phyloP scores from a whole-genome alignment of 2,797 vertebrate species.

The Arrhamphus sclerolepis region DNA sequence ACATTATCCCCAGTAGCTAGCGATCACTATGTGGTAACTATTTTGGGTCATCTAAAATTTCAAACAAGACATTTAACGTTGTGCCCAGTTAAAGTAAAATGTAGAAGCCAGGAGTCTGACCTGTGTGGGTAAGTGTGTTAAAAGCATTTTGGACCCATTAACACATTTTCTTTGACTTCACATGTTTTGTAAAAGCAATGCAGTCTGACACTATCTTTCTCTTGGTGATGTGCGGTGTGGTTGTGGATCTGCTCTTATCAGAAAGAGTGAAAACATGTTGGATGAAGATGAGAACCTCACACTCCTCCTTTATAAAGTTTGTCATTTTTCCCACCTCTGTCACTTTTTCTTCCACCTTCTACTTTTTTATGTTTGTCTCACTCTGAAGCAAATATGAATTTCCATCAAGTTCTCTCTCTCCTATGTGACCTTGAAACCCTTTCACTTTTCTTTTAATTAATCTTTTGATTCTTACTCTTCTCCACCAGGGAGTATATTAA shows the following conservation, averaged over 20 bases:
- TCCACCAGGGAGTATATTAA: background rate
- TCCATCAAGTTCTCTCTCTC: no score
- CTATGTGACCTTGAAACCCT: background rate
- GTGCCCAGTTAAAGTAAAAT: conserved; percentile 25
- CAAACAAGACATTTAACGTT: conserved; percentile 21
- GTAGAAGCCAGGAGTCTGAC: conserved; percentile 31
- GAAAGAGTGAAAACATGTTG: conserved; percentile 50
- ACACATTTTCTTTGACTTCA: conserved; percentile 53
- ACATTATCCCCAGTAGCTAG: no score
- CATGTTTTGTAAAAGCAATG: conserved; percentile 57
- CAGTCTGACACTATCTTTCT: conserved; percentile 48
- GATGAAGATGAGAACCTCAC: conserved; percentile 58
- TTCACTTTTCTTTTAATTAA: conserved; percentile 3
- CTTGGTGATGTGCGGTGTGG: conserved; percentile 27
- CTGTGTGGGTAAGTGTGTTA: conserved; percentile 60
- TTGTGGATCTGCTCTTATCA: conserved; percentile 38
- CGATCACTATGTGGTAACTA: no score
- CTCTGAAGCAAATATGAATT: background rate
- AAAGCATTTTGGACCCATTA: conserved; percentile 69
- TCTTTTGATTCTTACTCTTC: no score
- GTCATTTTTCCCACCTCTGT: conserved; percentile 34
- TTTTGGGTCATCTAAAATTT: conserved; percentile 19
- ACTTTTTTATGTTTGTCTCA: conserved; percentile 12
- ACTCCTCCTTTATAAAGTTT: conserved; percentile 44
- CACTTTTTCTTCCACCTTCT: conserved; percentile 6